Conservation (phyloP, 2,113 vertebrate genomes). For the Gobius niger region DNA sequence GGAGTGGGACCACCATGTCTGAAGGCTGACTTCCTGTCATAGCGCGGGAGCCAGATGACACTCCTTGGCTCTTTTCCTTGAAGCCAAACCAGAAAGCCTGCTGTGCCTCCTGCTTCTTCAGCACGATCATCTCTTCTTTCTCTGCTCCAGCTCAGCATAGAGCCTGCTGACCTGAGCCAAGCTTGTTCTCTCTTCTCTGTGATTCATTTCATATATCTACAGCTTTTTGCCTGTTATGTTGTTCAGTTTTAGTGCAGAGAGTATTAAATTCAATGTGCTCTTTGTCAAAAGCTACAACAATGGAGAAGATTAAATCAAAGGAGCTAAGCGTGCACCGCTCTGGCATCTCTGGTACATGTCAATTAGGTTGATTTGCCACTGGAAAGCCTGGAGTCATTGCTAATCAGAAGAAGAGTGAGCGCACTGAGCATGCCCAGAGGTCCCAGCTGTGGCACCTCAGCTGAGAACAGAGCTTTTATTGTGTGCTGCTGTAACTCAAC, state of each 20-base stretch:
- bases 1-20: conserved; percentile 81
- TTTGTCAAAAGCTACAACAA: neutral
- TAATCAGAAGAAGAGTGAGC: conserved; percentile 32
- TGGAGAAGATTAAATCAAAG: neutral
- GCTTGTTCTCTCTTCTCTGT: conserved; percentile 9
- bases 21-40: conserved; percentile 69
- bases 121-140: conserved; percentile 35
- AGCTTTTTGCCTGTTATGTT: neutral
- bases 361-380: conserved; percentile 7
- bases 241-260: neutral
- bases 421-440: conserved; percentile 62
- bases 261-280: neutral
- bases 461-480: conserved; percentile 65
- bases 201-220: conserved; percentile 4
- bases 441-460: conserved; percentile 58
- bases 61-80: conserved; percentile 61
- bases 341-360: conserved; percentile 11
- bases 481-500: conserved; percentile 62
- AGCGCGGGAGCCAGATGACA: conserved; percentile 62
- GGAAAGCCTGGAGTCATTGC: conserved; percentile 22
- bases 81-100: conserved; percentile 52
- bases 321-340: neutral
- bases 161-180: conserved; percentile 1
- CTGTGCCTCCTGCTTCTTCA: conserved; percentile 52
- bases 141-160: conserved; percentile 21